Evolutionary conservation across 2,888 invertebrate species (phyloP).

Genomic region (Caenorhabditis wallacei): DNA sequence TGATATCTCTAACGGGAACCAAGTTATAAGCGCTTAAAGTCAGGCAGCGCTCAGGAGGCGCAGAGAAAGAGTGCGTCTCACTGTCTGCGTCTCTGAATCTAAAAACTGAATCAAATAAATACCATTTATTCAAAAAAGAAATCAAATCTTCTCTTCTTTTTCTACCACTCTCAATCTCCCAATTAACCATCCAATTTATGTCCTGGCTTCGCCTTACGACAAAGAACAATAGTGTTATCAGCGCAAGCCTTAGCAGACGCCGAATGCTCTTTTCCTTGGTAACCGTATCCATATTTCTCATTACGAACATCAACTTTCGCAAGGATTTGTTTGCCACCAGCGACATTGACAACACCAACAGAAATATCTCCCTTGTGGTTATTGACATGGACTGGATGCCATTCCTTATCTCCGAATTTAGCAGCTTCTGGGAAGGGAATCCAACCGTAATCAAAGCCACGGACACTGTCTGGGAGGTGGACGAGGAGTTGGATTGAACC

Average conservation of each 20-base stretch:
- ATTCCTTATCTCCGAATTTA: slow-evolving; percentile 72
- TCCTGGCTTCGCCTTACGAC: slow-evolving; percentile 74
- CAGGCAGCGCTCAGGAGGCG: too few relatives aligned
- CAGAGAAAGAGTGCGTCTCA: too few relatives aligned
- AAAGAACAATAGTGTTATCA: slow-evolving; percentile 68
- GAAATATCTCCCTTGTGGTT: slow-evolving; percentile 77
- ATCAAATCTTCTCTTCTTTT: too few relatives aligned
- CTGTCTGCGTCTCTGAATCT: too few relatives aligned
- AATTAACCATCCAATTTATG: slow-evolving; percentile 71
- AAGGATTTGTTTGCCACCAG: slow-evolving; percentile 77
- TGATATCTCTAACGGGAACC: too few relatives aligned
- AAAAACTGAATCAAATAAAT: too few relatives aligned
- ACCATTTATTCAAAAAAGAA: too few relatives aligned
- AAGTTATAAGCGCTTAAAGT: too few relatives aligned
- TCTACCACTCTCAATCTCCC: too few relatives aligned
- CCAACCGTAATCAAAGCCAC: slow-evolving; percentile 81
- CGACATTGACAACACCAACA: slow-evolving; percentile 72
- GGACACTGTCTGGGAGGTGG: slow-evolving; percentile 76
- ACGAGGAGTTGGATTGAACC: slow-evolving; percentile 74
- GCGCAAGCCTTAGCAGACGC: slow-evolving; percentile 42
- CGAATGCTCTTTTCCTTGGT: slow-evolving; percentile 72
- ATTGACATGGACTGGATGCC: slow-evolving; percentile 75
- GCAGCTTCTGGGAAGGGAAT: slow-evolving; percentile 78
- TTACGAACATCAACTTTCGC: slow-evolving; percentile 80
- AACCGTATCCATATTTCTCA: slow-evolving; percentile 74